Evolutionary conservation across 2,888 invertebrate species (phyloP), one percentile per base, ranked within the genome.

Genomic region (Lysandra bellargus): DNA sequence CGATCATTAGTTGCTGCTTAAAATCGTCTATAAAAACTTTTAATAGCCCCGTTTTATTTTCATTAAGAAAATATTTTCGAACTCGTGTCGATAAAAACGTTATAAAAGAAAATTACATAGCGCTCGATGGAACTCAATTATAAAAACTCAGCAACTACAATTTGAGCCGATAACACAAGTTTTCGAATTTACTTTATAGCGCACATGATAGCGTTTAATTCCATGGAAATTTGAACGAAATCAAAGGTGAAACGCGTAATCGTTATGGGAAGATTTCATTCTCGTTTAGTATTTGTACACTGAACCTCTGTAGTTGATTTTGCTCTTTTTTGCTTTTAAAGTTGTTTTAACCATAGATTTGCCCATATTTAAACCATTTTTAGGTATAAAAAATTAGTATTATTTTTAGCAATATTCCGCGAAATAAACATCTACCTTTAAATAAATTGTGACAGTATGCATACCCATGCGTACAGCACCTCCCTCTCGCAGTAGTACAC

Each of bases 71-170:
- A 74, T 44, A 44, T 40, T 74, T 74, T 74, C 74, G 44, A 75
- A 49, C 53, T 75, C 49, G 2, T 30, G 75, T 75, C 75, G 75
- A 75, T 75, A 49, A 75, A 75, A 75, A 49, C 49, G 75, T 75
- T 75, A 53, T 49, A 30, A 75, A 75, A 49, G 75, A 49, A 75
- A 75, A 75, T 75, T 30, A 75, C 75, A 75, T 23, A 44, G 74
- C 74, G 74, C 74, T 44, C 75, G 75, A 75, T 75, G 49, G 75
- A 75, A 75, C 75, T 75, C 75, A 75, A 75, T 75, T 75, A 75
- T 53, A 74, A 44, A 74, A 74, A 74, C 74, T 75, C 44, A 4
- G 44, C 49, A 49, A 75, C 49, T 75, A 75, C 33, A 75, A 75
- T 75, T 75, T 49, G 30, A 75, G 23, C 49, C 75, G 49, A 53